These are phyloP conservation scores for Neosilurus mollespiculum DNA, from an alignment of 2,797 vertebrate genomes.

Conservation along the genomic window DNA sequence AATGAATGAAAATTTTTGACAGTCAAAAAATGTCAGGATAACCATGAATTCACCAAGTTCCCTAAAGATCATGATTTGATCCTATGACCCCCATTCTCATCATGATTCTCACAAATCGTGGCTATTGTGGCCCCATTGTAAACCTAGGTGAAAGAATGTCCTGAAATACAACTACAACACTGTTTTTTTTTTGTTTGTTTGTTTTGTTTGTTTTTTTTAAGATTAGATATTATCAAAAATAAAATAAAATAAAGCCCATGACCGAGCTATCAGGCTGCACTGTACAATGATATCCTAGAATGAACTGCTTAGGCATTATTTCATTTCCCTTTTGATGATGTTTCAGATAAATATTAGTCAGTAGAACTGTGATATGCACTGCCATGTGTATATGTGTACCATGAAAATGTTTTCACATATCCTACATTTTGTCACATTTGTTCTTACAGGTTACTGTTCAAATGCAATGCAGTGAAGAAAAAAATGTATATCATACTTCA, in stretches of 20 bases:
- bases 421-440: background rate
- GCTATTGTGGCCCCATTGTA: too few species aligned
- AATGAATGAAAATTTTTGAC: too few species aligned
- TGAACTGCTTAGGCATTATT: background rate
- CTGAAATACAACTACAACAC: slow-evolving; percentile 1
- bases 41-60: too few species aligned
- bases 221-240: background rate
- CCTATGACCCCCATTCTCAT: too few species aligned
- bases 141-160: background rate
- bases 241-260: background rate
- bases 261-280: background rate
- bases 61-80: too few species aligned
- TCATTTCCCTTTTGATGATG: background rate
- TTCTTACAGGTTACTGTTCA: background rate
- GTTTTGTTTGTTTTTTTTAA: background rate
- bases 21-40: too few species aligned
- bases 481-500: slow-evolving; percentile 26
- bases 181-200: background rate
- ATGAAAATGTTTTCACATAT: background rate
- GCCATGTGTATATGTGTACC: background rate
- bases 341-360: background rate
- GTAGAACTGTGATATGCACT: background rate
- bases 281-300: background rate
- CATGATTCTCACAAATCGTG: too few species aligned
- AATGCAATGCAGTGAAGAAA: slow-evolving; percentile 27